Base-by-base conservation (phyloP, 2,113 vertebrate species). In the Actenoides lindsayi region DNA sequence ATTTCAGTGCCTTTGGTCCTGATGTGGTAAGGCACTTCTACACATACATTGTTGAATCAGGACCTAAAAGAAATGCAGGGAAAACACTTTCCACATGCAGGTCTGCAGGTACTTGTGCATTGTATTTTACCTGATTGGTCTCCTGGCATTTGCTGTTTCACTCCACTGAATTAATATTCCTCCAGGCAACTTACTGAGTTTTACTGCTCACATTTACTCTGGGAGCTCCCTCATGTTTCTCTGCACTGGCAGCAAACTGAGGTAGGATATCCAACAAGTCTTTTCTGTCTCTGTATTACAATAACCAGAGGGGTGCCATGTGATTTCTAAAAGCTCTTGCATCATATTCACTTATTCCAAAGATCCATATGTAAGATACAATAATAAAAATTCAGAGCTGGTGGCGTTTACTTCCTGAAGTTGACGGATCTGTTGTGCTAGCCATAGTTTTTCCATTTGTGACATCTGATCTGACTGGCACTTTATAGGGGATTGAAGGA, bases 141-240 rank as follows among this genome's bases (percentile, higher is more conserved):
- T 87, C n/a, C 65, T 50, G 53, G 10, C 17, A 28, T 87, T 89
- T 79, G 18, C 39, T 92, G 50, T 87, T 82, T 95, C 89, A 62
- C 51, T 83, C 10, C 88, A 68, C 83, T 59, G 91, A 90, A 82
- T 4, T 94, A 48, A 95, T 73, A 59, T 6, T 75, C 57, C 41
- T 81, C 60, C 69, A 53, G 64, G 65, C n/a, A 74, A 11, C 53
- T 76, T 78, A 64, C 63, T 76, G 71, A 92, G 37, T 59, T 97
- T 93, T 90, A 82, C 86, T 92, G 86, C 83, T 94, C 54, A 13
- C 54, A 82, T 96, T 90, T 85, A 77, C 74, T 84, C 63, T 63
- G 90, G 33, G 50, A 78, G 31, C 33, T 93, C 69, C 78, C 46
- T 95, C 62, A 15, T 25, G 54, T 92, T 73, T 78, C 76, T 63